Base-by-base conservation (phyloP, 2,888 invertebrate species). In the Platycheirus rosarum region DNA sequence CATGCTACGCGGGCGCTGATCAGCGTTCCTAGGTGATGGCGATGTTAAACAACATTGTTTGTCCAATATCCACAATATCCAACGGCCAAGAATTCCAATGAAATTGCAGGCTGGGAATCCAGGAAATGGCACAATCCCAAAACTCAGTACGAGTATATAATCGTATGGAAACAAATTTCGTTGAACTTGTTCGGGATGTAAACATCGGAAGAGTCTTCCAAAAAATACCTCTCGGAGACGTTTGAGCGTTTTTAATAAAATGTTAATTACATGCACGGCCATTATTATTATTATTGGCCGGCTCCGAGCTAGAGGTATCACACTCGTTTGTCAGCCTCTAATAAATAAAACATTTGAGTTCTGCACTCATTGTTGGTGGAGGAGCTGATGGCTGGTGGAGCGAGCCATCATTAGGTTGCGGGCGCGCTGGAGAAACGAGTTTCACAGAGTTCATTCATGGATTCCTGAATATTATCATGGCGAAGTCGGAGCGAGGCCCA, bases 241-340 rank as follows among this genome's bases (percentile, higher is more conserved):
- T 26, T 44, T 37, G 23, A 55, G 35, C 70, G 65, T 73, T 73
- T 57, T 57, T 57, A 57, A 57, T 57, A 84, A 84, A 82, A 86
- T 85, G 85, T 88, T 88, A 88, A 89, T 88, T 87, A 87, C 87
- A 89, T 89, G 89, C 89, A 89, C 89, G 88, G 86, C 87, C 88
- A 32, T 32, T 32, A 55, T 60, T 60, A 57, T 60, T 60, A 86
- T 87, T 87, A 87, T 86, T 87, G 86, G 86, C 76, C 71, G 66
- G 86, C 86, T 77, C 14, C 14, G 13, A 40, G 44, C 60, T 44
- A 84, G 80, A 71, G 80, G 82, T 78, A 76, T 84, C 86, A 60
- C 62, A 35, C 62, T 77, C 76, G 77, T 73, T 69, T 80, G 80
- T 75, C 66, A 68, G 76, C 32, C 62, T 82, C 85, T 85, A 85